Conservation (phyloP, 2,797 vertebrate species). For the Chelidonichthys spinosus region DNA sequence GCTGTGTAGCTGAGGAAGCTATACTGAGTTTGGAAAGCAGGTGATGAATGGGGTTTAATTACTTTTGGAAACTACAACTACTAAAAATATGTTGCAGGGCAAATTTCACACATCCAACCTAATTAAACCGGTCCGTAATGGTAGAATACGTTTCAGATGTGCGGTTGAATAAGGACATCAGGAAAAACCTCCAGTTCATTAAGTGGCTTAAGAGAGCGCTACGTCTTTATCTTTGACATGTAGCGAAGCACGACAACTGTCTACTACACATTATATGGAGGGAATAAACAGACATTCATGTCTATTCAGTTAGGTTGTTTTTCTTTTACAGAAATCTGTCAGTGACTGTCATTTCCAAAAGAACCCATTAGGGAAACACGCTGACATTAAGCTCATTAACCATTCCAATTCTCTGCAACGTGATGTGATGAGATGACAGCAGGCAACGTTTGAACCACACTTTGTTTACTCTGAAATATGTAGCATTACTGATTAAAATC, state of each 20-base stretch:
- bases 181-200: slow-evolving; percentile 6
- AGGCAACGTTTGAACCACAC: slow-evolving; percentile 7
- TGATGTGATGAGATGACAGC: slow-evolving; percentile 22
- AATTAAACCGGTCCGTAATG: neutral
- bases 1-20: neutral
- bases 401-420: slow-evolving; percentile 5
- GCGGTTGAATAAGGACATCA: neutral
- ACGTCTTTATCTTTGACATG: neutral
- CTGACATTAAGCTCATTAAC: slow-evolving; percentile 39
- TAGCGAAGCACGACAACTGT: neutral
- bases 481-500: slow-evolving; percentile 31
- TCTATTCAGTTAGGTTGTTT: neutral
- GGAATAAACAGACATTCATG: slow-evolving; percentile 21
- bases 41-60: slow-evolving; percentile 24
- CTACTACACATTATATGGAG: neutral
- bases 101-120: slow-evolving; percentile 3
- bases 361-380: slow-evolving; percentile 17
- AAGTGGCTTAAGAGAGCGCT: neutral
- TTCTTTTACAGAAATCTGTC: neutral
- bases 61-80: neutral
- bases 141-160: neutral
- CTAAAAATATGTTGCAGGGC: neutral
- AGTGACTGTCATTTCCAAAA: neutral
- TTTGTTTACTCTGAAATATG: slow-evolving; percentile 41
- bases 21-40: neutral